Percentiles rank a stretch among this genome's conserved stretches.
Evolutionary conservation across 2,797 vertebrate genomes (phyloP).

Genomic region (Typhlichthys eigenmanni): DNA sequence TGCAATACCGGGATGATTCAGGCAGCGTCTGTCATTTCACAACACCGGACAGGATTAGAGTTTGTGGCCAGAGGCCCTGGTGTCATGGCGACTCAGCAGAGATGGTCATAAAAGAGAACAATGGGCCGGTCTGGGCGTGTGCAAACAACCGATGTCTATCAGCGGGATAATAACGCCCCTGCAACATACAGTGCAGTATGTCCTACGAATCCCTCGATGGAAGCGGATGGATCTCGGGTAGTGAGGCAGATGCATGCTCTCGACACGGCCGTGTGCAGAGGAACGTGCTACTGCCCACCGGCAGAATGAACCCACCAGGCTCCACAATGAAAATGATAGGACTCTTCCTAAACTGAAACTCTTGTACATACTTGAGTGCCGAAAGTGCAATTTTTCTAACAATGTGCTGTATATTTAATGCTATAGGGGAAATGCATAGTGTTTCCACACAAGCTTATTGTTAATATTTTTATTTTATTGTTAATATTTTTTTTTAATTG

Average conservation of each 20-base stretch:
- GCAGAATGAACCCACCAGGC: slow-evolving; percentile 11
- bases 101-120: slow-evolving; percentile 82
- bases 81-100: slow-evolving; percentile 78
- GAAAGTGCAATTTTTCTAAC: slow-evolving; percentile 35
- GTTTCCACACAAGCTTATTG: not conserved
- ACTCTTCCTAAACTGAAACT: slow-evolving; percentile 39
- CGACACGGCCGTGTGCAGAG: slow-evolving; percentile 12
- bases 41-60: slow-evolving; percentile 78
- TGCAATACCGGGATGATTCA: slow-evolving; percentile 74
- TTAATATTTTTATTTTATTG: not conserved
- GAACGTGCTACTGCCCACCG: not conserved
- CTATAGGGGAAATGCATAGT: slow-evolving; percentile 20
- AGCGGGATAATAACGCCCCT: slow-evolving; percentile 58
- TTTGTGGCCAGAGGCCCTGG: slow-evolving; percentile 71
- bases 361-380: slow-evolving; percentile 23
- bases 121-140: slow-evolving; percentile 72
- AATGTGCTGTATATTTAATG: slow-evolving; percentile 31
- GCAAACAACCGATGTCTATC: slow-evolving; percentile 80
- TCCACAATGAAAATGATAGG: slow-evolving; percentile 18
- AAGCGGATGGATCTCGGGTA: slow-evolving; percentile 28
- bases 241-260: slow-evolving; percentile 27
- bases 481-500: slow-evolving; percentile 17
- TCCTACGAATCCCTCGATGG: slow-evolving; percentile 33
- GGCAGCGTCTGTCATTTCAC: slow-evolving; percentile 74
- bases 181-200: slow-evolving; percentile 58